These are phyloP conservation scores for Oxytorus armatus DNA, from an alignment of 2,888 invertebrate species.

Conservation along the genomic window DNA sequence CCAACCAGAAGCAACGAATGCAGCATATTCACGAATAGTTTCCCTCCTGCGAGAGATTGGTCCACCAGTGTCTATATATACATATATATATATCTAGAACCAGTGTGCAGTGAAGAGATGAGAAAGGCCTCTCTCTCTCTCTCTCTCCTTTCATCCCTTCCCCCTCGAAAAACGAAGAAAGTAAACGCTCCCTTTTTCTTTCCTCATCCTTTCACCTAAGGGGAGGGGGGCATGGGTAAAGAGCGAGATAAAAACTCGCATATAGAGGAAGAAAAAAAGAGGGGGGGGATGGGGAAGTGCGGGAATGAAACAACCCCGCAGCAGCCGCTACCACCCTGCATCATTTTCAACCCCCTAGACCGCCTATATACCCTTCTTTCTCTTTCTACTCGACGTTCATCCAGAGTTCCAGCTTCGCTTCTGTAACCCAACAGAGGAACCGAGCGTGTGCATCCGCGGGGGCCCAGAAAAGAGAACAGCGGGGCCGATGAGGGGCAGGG, in stretches of 20 bases:
- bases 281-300: conserved; percentile 49
- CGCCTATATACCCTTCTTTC: conserved; percentile 3
- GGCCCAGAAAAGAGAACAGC: conserved; percentile 72
- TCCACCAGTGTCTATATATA: conserved; percentile 37
- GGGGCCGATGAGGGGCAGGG: no score
- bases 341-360: conserved; percentile 54
- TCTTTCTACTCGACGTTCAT: conserved; percentile 53
- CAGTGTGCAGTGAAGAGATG: conserved; percentile 39
- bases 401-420: conserved; percentile 83
- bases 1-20: conserved; percentile 65
- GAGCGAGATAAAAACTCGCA: conserved; percentile 51
- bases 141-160: conserved; percentile 51
- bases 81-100: conserved; percentile 26
- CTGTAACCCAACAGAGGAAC: conserved; percentile 64
- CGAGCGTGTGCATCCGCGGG: conserved; percentile 70
- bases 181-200: conserved; percentile 58
- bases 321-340: conserved; percentile 60
- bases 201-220: conserved; percentile 62
- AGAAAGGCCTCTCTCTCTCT: conserved; percentile 35
- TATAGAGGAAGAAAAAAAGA: conserved; percentile 35
- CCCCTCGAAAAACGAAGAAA: conserved; percentile 52
- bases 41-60: conserved; percentile 72
- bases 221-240: conserved; percentile 19
- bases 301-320: conserved; percentile 68
- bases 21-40: conserved; percentile 70